Conservation (phyloP, 2,888 invertebrate genomes). For the Zele albiditarsus region DNA sequence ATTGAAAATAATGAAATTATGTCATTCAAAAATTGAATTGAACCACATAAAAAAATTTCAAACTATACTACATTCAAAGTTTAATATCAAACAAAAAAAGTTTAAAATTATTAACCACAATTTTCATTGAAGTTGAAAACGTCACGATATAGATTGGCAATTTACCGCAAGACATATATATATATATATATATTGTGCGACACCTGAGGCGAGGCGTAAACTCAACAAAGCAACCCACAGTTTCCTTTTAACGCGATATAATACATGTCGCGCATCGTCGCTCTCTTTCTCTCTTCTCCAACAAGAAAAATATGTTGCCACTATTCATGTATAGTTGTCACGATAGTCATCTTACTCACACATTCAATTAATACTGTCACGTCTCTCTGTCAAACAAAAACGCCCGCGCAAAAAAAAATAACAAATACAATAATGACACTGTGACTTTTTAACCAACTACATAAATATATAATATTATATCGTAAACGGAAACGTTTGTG, state of each 20-base stretch:
- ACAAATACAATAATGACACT: constrained; percentile 44
- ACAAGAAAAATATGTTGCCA: neutral
- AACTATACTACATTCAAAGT: too few species aligned
- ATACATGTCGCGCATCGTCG: constrained; percentile 40
- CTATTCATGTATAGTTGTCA: neutral
- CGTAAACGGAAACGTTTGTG: constrained; percentile 34
- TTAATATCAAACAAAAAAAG: too few species aligned
- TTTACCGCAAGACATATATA: neutral
- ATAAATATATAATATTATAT: neutral
- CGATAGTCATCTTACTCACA: constrained; percentile 1
- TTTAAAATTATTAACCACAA: too few species aligned
- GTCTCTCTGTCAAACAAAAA: constrained; percentile 33
- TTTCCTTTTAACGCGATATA: constrained; percentile 51
- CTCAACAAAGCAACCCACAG: constrained; percentile 55
- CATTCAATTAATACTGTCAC: constrained; percentile 36
- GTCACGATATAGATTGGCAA: too few species aligned
- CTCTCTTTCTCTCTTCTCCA: constrained; percentile 19
- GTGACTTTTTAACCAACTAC: constrained; percentile 47
- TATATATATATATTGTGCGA: constrained; percentile 28
- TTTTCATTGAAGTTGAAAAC: too few species aligned
- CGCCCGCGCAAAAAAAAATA: constrained; percentile 44
- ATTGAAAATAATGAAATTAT: too few species aligned
- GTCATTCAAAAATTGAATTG: too few species aligned
- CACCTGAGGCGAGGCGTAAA: constrained; percentile 50
- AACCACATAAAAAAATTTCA: too few species aligned